Percentiles rank a stretch among this genome's conserved stretches.
Conservation (phyloP, 2,888 invertebrate species). For the Xestia sexstrigata region DNA sequence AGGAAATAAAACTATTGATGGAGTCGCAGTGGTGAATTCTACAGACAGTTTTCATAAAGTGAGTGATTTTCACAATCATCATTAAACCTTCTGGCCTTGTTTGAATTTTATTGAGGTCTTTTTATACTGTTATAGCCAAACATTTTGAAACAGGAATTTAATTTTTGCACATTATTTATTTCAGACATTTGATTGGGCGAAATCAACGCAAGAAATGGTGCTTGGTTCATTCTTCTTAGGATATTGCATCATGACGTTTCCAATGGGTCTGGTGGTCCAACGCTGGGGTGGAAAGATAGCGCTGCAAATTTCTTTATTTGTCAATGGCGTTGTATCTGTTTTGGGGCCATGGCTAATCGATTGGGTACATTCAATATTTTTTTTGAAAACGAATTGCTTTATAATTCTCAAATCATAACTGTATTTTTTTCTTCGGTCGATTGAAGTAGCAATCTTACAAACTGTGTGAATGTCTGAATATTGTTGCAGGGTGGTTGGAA, state of each 20-base stretch:
- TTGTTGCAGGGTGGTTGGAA: constrained; percentile 90
- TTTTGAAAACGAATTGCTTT: neutral
- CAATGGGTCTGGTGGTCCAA: constrained; percentile 91
- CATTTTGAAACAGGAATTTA: neutral
- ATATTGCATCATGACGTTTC: constrained; percentile 88
- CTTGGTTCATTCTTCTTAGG: constrained; percentile 89
- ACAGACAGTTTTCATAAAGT: constrained; percentile 30
- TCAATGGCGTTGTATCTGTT: constrained; percentile 74
- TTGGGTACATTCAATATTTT: constrained; percentile 67
- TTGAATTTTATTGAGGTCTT: neutral
- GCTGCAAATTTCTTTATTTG: constrained; percentile 81
- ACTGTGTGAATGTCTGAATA: neutral
- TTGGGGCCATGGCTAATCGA: constrained; percentile 76
- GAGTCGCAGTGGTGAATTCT: neutral
- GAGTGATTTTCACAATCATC: constrained; percentile 6
- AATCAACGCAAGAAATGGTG: constrained; percentile 80
- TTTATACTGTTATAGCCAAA: neutral
- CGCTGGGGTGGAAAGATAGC: constrained; percentile 92
- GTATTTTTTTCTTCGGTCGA: neutral
- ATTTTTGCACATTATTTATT: neutral
- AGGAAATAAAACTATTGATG: constrained; percentile 3
- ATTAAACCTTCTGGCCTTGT: neutral
- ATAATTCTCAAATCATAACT: neutral
- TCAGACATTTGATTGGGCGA: constrained; percentile 80
- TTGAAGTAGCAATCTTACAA: neutral